These are phyloP conservation scores for Lutjanus erythropterus DNA, from an alignment of 2,113 vertebrate species.

Conservation along the genomic window DNA sequence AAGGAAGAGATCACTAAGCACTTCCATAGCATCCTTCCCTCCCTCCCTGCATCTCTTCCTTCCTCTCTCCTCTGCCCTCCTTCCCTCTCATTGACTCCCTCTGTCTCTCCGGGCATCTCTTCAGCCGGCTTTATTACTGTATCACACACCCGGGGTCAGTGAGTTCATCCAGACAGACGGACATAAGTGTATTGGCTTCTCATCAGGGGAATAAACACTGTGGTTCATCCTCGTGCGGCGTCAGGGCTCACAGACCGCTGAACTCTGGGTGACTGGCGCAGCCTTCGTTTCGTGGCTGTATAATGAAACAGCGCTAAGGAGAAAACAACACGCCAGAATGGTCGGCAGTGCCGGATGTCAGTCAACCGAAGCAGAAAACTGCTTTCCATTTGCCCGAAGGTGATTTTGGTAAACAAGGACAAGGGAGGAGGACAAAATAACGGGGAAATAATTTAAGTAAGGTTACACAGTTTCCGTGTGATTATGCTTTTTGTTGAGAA, in stretches of 20 bases:
- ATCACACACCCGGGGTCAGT: conserved; percentile 35
- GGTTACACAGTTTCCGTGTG: conserved; percentile 29
- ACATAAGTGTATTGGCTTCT: conserved; percentile 41
- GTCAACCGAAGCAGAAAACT: conserved; percentile 54
- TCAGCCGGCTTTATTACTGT: conserved; percentile 38
- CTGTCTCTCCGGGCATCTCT: conserved; percentile 33
- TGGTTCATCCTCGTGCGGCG: conserved; percentile 32
- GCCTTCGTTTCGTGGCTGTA: conserved; percentile 23
- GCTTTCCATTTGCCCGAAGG: conserved; percentile 62
- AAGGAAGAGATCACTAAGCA: conserved; percentile 9
- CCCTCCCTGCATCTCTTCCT: background rate
- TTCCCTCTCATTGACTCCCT: background rate
- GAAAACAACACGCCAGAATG: conserved; percentile 28
- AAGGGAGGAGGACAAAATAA: conserved; percentile 47
- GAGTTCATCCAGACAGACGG: conserved; percentile 42
- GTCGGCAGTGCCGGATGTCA: conserved; percentile 46
- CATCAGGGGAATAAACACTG: conserved; percentile 38
- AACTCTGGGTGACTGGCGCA: conserved; percentile 38
- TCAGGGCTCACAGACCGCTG: conserved; percentile 23
- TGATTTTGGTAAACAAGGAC: conserved; percentile 58
- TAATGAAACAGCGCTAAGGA: conserved; percentile 27
- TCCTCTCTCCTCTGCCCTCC: background rate
- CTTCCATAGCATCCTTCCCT: background rate
- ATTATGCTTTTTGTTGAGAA: conserved; percentile 19
- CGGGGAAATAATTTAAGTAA: conserved; percentile 16